phyloP scores from a whole-genome alignment of 1,140 invertebrate species.

The Drosophila melanogaster region Release_6_plus_ISO1_MT NT_033779.5:21665001-21665500 shows the following conservation, averaged over 20 bases:
- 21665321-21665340: constrained; percentile 16
- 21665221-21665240: constrained; percentile 68
- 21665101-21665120: constrained; percentile 39
- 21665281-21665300: constrained; percentile 56
- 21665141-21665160: constrained; percentile 47
- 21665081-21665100: constrained; percentile 27
- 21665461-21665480: constrained; percentile 92
- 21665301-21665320: constrained; percentile 39
- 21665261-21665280: constrained; percentile 44
- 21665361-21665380: constrained; percentile 23
- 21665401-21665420: constrained; percentile 31
- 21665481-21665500: constrained; percentile 93
- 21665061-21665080: constrained; percentile 5
- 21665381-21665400: constrained; percentile 51
- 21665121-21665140: constrained; percentile 43
- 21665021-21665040: constrained; percentile 33
- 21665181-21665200: constrained; percentile 78
- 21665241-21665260: constrained; percentile 57
- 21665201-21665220: constrained; percentile 84
- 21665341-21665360: constrained; percentile 12
- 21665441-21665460: constrained; percentile 36
- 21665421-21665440: constrained; percentile 27
- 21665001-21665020: constrained; percentile 34
- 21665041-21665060: constrained; percentile 28
- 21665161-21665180: constrained; percentile 34